Percentiles rank a stretch among this genome's conserved stretches.
phyloP scores from a whole-genome alignment of 1,140 invertebrate genomes.

The Drosophila ambigua region DNA sequence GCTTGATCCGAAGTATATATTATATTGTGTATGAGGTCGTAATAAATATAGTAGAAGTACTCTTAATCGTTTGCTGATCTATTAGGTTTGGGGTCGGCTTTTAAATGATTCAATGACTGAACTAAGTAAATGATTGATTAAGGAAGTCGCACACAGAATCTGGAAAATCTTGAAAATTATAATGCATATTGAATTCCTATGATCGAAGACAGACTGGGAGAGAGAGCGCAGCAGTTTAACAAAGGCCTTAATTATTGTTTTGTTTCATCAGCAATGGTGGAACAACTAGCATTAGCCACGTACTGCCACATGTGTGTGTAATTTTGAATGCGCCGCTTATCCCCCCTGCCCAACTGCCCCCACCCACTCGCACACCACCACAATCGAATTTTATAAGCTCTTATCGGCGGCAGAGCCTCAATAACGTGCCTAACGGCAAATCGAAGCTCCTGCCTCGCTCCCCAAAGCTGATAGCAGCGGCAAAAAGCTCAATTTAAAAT shows the following conservation, averaged over 20 bases:
- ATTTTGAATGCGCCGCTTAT: conserved; percentile 42
- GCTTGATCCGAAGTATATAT: conserved; percentile 5
- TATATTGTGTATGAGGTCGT: neutral
- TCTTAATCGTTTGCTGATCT: conserved; percentile 11
- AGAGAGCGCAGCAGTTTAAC: neutral
- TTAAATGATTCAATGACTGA: too few relatives aligned
- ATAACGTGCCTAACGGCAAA: conserved; percentile 70
- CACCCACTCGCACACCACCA: conserved; percentile 20
- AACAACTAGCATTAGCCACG: conserved; percentile 52
- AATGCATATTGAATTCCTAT: conserved; percentile 9
- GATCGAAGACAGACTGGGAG: conserved; percentile 20
- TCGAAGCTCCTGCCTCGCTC: conserved; percentile 7
- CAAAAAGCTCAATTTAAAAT: conserved; percentile 47
- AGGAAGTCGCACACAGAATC: conserved; percentile 29
- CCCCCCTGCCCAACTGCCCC: conserved; percentile 9
- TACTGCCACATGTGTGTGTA: conserved; percentile 40
- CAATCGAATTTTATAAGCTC: conserved; percentile 49
- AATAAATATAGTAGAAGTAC: conserved; percentile 25
- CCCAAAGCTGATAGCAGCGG: conserved; percentile 52
- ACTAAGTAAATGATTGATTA: conserved; percentile 8
- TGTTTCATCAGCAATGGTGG: conserved; percentile 29
- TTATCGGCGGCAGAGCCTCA: conserved; percentile 61
- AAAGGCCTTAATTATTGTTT: conserved; percentile 42
- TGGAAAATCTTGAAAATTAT: conserved; percentile 37
- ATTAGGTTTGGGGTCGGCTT: conserved; percentile 6